A percentile compares a stretch with the other conserved stretches of the same genome.
These are phyloP conservation scores for Clarias platycephalus DNA, from an alignment of 2,797 vertebrate genomes.

Conservation along the genomic window DNA sequence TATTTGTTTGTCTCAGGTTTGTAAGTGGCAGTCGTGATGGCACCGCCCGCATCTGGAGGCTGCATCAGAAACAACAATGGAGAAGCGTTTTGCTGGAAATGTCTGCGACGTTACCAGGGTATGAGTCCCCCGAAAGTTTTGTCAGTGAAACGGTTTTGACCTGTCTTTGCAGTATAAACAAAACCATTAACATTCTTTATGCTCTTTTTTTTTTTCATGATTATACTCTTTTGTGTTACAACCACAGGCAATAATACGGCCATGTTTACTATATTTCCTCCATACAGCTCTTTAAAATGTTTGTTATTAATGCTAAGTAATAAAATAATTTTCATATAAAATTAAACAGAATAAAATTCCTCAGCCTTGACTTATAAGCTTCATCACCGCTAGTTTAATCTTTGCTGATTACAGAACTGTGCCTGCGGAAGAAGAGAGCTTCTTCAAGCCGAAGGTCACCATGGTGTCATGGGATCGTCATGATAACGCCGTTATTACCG, in stretches of 20 bases:
- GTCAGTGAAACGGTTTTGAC: neutral
- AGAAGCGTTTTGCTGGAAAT: conserved; percentile 89
- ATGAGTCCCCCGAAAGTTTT: conserved; percentile 24
- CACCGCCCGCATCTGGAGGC: conserved; percentile 91
- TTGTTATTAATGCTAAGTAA: neutral
- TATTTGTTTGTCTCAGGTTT: conserved; percentile 75
- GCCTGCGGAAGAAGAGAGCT: conserved; percentile 81
- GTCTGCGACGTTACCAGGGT: conserved; percentile 88
- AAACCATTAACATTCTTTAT: neutral
- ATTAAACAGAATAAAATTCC: neutral
- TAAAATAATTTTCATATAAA: neutral
- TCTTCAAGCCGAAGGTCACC: conserved; percentile 95
- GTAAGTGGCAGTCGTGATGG: conserved; percentile 97
- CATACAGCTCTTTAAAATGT: neutral
- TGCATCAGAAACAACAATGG: conserved; percentile 88
- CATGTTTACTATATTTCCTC: neutral
- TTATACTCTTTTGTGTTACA: neutral
- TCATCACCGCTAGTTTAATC: neutral
- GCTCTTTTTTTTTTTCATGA: neutral
- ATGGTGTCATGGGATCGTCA: conserved; percentile 98
- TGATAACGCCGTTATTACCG: conserved; percentile 90
- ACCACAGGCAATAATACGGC: too few relatives aligned
- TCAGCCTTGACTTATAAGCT: neutral
- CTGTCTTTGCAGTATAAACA: neutral
- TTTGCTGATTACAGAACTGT: conserved; percentile 64